These are phyloP conservation scores for Acanthochromis polyacanthus DNA, from an alignment of 2,113 vertebrate genomes.

Conservation along the genomic window DNA sequence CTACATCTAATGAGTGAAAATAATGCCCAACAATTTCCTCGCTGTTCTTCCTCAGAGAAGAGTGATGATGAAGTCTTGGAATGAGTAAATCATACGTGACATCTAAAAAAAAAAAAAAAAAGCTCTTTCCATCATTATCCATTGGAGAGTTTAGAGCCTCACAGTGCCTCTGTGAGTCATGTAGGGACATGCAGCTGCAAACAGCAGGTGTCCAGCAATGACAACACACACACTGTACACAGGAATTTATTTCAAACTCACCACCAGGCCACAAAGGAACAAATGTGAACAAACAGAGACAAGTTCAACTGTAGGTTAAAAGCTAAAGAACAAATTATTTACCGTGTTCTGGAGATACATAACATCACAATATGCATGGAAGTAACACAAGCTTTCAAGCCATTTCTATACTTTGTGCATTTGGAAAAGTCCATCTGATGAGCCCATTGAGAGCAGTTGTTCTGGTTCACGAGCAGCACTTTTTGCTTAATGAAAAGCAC, in stretches of 20 bases:
- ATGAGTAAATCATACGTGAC: conserved; percentile 30
- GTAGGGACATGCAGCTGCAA: conserved; percentile 60
- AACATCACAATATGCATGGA: neutral
- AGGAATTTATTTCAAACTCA: conserved; percentile 40
- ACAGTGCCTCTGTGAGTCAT: conserved; percentile 6
- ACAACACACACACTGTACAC: conserved; percentile 6
- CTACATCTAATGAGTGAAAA: no score
- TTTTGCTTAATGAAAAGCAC: no score
- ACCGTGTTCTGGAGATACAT: neutral
- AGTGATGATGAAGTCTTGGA: neutral
- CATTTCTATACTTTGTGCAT: no score
- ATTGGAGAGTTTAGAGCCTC: neutral
- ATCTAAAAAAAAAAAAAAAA: conserved; percentile 7
- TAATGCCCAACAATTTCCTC: no score
- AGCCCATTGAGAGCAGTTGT: no score
- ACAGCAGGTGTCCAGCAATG: conserved; percentile 51
- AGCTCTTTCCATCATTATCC: neutral
- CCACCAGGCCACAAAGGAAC: conserved; percentile 18
- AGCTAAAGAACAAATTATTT: conserved; percentile 13
- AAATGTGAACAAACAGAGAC: conserved; percentile 52
- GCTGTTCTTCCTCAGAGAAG: neutral
- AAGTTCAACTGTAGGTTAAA: conserved; percentile 15
- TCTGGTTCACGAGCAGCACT: no score
- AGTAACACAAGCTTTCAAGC: neutral
- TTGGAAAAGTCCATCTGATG: no score